These are phyloP conservation scores for Notothenia coriiceps DNA, from an alignment of 2,113 vertebrate species.

Conservation along the genomic window DNA sequence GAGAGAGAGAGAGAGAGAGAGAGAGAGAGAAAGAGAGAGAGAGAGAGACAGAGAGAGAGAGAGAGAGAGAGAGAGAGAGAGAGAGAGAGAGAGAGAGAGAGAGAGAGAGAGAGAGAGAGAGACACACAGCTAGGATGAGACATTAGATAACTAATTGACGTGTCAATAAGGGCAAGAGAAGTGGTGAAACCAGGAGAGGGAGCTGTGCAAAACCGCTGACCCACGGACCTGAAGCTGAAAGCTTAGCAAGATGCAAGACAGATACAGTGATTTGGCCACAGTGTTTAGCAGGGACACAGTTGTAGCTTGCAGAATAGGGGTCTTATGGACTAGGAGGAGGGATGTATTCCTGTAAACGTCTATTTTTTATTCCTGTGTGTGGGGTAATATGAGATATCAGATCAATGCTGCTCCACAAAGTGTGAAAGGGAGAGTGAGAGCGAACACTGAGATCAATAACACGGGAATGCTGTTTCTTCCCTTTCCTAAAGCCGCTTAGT, in stretches of 20 bases:
- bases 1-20: slow-evolving; percentile 55
- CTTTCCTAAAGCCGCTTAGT: slow-evolving; percentile 25
- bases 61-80: slow-evolving; percentile 27
- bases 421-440: neutral
- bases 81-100: slow-evolving; percentile 67
- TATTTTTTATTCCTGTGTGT: slow-evolving; percentile 45
- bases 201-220: slow-evolving; percentile 79
- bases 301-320: slow-evolving; percentile 26
- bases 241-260: slow-evolving; percentile 39
- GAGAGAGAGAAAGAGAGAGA: slow-evolving; percentile 38
- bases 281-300: slow-evolving; percentile 49
- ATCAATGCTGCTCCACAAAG: slow-evolving; percentile 58
- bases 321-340: slow-evolving; percentile 29
- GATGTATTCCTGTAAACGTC: slow-evolving; percentile 55
- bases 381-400: slow-evolving; percentile 55
- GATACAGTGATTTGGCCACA: slow-evolving; percentile 45
- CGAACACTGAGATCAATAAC: slow-evolving; percentile 56
- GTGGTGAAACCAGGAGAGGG: slow-evolving; percentile 64
- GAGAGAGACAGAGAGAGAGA: slow-evolving; percentile 67
- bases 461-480: slow-evolving; percentile 12
- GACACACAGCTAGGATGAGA: slow-evolving; percentile 16
- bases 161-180: slow-evolving; percentile 53
- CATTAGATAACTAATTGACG: slow-evolving; percentile 19
- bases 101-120: slow-evolving; percentile 33
- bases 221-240: slow-evolving; percentile 50